A percentile compares a stretch with the other conserved stretches of the same genome.
These are phyloP conservation scores for Seriola rivoliana DNA, from an alignment of 2,113 vertebrate genomes.

Conservation along the genomic window DNA sequence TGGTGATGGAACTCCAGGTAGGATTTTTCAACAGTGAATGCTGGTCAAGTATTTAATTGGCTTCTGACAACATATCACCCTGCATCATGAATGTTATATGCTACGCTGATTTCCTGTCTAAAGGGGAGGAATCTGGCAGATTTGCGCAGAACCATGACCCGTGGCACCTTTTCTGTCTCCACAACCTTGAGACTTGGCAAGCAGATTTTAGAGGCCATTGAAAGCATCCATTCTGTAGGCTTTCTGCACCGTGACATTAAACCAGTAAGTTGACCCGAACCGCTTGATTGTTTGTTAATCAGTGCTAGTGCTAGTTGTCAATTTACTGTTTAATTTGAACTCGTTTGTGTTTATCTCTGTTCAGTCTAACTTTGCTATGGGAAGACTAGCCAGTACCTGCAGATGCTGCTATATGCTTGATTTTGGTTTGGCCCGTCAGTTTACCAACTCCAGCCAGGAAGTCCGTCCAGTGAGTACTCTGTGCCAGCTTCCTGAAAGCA, in stretches of 20 bases:
- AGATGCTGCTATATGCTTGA: constrained; percentile 99
- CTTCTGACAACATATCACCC: background rate
- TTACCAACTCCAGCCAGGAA: constrained; percentile 97
- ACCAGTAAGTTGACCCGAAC: constrained; percentile 86
- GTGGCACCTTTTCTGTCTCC: constrained; percentile 93
- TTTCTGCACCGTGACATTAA: constrained; percentile 99
- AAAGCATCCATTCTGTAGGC: constrained; percentile 98
- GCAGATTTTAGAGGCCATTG: constrained; percentile 96
- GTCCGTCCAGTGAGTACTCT: constrained; percentile 94
- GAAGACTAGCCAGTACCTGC: constrained; percentile 94
- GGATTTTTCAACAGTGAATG: background rate
- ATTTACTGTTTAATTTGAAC: background rate
- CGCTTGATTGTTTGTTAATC: background rate
- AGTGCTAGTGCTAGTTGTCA: no score
- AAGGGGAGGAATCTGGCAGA: constrained; percentile 98
- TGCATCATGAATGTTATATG: background rate
- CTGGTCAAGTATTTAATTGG: background rate
- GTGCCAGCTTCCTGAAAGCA: constrained; percentile 16
- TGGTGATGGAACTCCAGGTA: constrained; percentile 99
- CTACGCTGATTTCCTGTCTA: background rate
- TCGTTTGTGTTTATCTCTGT: constrained; percentile 20
- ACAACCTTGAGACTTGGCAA: constrained; percentile 94
- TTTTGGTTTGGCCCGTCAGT: constrained; percentile 98
- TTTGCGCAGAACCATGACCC: constrained; percentile 91
- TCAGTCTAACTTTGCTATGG: constrained; percentile 99